A percentile compares a stretch with the other conserved stretches of the same genome.
Conservation (phyloP, 2,888 invertebrate genomes). For the Mellilla xanthometata region DNA sequence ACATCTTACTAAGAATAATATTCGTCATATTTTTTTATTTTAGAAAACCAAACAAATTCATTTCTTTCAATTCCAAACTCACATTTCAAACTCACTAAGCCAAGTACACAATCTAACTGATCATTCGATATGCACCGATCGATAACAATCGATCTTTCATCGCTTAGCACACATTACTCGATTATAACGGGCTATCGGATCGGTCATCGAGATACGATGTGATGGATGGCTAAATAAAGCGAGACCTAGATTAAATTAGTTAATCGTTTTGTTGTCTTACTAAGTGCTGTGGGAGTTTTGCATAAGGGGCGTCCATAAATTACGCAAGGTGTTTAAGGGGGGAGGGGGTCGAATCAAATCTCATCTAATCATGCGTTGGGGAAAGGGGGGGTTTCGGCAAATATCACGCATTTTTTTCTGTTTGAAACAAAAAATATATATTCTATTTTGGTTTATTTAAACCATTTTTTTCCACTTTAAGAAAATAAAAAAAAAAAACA, state of each 20-base stretch:
- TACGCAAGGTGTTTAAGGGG: too few relatives aligned
- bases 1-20: too few relatives aligned
- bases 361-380: too few relatives aligned
- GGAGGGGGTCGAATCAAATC: too few relatives aligned
- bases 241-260: slow-evolving; percentile 15
- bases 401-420: too few relatives aligned
- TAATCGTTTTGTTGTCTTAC: slow-evolving; percentile 5
- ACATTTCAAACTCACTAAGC: slow-evolving; percentile 6
- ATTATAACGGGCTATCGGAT: slow-evolving; percentile 17
- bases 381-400: too few relatives aligned
- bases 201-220: slow-evolving; percentile 17
- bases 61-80: slow-evolving; percentile 5
- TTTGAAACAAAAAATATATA: too few relatives aligned
- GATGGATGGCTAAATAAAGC: slow-evolving; percentile 20
- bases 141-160: slow-evolving; percentile 23
- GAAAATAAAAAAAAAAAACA: too few relatives aligned
- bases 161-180: slow-evolving; percentile 24
- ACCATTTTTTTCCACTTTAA: too few relatives aligned
- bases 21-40: not conserved
- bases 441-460: too few relatives aligned
- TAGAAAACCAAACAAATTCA: not conserved
- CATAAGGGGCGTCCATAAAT: too few relatives aligned
- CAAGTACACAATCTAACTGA: slow-evolving; percentile 16
- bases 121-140: slow-evolving; percentile 21
- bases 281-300: slow-evolving; percentile 6